phyloP scores from a whole-genome alignment of 2,888 invertebrate genomes.

The Agrilus mali region DNA sequence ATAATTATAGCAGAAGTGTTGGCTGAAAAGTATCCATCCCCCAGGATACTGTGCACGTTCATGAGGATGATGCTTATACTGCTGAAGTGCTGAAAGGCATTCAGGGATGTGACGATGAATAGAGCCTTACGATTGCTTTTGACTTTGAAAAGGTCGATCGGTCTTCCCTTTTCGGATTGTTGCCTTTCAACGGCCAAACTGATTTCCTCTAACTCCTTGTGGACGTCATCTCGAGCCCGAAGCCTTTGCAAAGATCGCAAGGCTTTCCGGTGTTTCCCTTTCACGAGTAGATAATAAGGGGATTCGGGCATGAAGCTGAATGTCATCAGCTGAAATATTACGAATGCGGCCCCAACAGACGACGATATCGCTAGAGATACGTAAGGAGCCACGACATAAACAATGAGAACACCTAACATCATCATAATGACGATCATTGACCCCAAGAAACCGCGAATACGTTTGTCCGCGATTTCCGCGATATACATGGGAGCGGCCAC shows the following conservation, averaged over 20 bases:
- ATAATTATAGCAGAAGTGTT: conserved; percentile 27
- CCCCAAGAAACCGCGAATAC: conserved; percentile 30
- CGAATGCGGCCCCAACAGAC: conserved; percentile 23
- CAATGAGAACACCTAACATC: conserved; percentile 29
- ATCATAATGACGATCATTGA: conserved; percentile 32
- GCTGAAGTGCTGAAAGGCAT: conserved; percentile 29
- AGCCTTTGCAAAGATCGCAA: conserved; percentile 23
- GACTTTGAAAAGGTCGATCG: conserved; percentile 26
- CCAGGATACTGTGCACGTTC: conserved; percentile 30
- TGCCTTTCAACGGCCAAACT: conserved; percentile 25
- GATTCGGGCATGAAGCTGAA: conserved; percentile 32
- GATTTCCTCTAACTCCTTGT: conserved; percentile 27
- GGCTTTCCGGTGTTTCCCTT: conserved; percentile 23
- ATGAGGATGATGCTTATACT: conserved; percentile 31
- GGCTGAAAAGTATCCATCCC: conserved; percentile 24
- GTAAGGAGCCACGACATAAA: conserved; percentile 30
- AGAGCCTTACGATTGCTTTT: conserved; percentile 28
- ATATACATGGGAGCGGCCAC: conserved; percentile 34
- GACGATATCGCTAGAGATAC: conserved; percentile 26
- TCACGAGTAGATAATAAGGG: conserved; percentile 28
- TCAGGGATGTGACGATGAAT: conserved; percentile 28
- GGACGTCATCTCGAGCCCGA: conserved; percentile 19
- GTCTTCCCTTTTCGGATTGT: conserved; percentile 24
- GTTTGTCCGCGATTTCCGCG: conserved; percentile 32
- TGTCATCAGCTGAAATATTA: conserved; percentile 22